Base-by-base conservation (phyloP, 2,797 vertebrate species). In the Falco peregrinus region DNA sequence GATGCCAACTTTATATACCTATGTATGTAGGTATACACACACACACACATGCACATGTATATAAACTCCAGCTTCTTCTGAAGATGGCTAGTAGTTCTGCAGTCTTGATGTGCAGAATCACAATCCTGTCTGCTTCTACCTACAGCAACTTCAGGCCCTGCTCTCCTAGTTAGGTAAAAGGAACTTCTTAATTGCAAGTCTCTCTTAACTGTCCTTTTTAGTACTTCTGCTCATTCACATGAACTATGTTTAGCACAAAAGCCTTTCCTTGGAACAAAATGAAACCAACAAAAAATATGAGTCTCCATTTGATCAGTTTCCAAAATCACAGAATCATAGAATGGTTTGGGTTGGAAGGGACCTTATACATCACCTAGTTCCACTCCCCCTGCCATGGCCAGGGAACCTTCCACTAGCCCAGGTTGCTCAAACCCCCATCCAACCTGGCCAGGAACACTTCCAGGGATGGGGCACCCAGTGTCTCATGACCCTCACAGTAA, bases 41-140 rank as follows among this genome's bases (percentile, higher is more conserved):
- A 39, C 11, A 17, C 11, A 56, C 2, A 15, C 6, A 64, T 5
- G 56, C 0, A 51, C 5, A n/a, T 15, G 43, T 9, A 35, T 13
- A 61, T 6, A 61, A 8, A 16, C 29, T 69, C 22, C 29, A 60
- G 5, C 47, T 67, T 10, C 64, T 85, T 61, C 28, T 79, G 51
- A 50, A 84, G 54, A 54, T 35, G n/a, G 47, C 10, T 35, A 73
- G 31, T 56, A 77, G 31, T 63, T 70, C 60, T 63, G 13, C 10
- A 59, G 10, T 41, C 53, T 71, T 50, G 37, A 78, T 9, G 35
- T 63, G 33, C 51, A 74, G 67, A 75, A 60, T 33, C 45, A 61
- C 69, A 63, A 5, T 59, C 31, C 59, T 43, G 9, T 28, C 64
- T 57, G 13, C 22, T 45, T 77, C 54, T 15, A 75, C 64, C 61